Evolutionary conservation across 2,888 invertebrate species (phyloP).

Genomic region (Boloria euphrosyne): DNA sequence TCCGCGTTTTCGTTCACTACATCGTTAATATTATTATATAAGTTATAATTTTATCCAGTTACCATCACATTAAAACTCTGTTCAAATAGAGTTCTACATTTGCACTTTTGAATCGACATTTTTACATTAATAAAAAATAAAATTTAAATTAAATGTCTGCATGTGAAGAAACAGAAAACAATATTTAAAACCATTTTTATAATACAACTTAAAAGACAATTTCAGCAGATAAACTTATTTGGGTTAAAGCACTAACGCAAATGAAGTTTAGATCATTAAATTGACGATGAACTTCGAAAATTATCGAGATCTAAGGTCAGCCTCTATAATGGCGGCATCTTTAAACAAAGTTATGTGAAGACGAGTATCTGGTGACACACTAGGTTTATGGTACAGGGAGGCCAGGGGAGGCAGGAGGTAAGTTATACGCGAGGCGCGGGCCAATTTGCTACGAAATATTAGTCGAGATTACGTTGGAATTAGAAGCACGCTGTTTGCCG

Average conservation of each 20-base stretch:
- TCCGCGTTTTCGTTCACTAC: no score
- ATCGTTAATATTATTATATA: no score
- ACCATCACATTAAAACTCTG: no score
- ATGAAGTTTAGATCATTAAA: conserved; percentile 5
- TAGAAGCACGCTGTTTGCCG: conserved; percentile 1
- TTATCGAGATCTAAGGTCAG: conserved; percentile 17
- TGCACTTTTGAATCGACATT: neutral
- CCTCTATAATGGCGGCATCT: conserved; percentile 44
- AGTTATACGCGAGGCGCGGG: conserved; percentile 23
- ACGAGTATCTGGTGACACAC: conserved; percentile 52
- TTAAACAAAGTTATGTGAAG: conserved; percentile 52
- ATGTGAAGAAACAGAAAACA: no score
- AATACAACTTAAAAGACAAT: neutral
- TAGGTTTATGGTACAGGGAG: conserved; percentile 49
- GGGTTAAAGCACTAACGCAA: neutral
- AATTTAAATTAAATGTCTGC: conserved; percentile 5
- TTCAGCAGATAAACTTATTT: neutral
- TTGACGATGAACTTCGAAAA: conserved; percentile 17
- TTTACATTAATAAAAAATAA: neutral
- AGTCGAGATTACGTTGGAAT: conserved; percentile 14
- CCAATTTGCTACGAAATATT: conserved; percentile 21
- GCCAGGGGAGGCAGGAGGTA: conserved; percentile 12
- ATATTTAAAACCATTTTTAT: neutral
- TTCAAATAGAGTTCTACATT: neutral
- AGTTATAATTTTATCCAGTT: no score